Conservation (phyloP, 2,888 invertebrate genomes). For the Andrena camellia region DNA sequence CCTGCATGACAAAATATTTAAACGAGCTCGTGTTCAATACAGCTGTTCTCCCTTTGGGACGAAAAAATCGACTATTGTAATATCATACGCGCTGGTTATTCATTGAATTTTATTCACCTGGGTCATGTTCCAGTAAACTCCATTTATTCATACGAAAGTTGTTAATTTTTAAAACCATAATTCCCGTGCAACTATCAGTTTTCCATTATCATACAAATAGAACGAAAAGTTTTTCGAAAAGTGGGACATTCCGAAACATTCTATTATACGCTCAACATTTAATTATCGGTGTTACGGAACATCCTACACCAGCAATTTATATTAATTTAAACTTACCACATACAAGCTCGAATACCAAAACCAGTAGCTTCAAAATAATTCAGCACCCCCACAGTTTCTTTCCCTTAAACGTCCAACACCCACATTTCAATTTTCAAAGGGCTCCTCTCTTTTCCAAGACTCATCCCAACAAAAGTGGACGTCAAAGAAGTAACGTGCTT, state of each 20-base stretch:
- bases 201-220: not conserved
- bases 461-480: not conserved
- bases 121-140: not conserved
- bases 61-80: constrained; percentile 8
- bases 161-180: not conserved
- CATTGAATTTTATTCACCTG: not conserved
- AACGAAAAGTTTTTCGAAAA: not conserved
- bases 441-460: not conserved
- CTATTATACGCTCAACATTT: not conserved
- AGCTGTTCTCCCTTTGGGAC: constrained; percentile 4
- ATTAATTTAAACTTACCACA: not conserved
- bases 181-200: not conserved
- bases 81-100: not conserved
- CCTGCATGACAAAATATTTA: constrained; percentile 14
- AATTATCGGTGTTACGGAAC: not conserved
- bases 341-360: too few relatives aligned
- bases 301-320: not conserved
- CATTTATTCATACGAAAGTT: not conserved
- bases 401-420: too few relatives aligned
- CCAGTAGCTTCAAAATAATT: too few relatives aligned
- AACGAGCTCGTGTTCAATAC: constrained; percentile 1
- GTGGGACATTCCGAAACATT: too few relatives aligned
- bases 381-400: too few relatives aligned
- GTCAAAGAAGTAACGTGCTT: not conserved
- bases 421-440: too few relatives aligned